Percentiles rank a stretch among this genome's conserved stretches.
Conservation (phyloP, 2,888 invertebrate genomes). For the Hecatera dysodea region DNA sequence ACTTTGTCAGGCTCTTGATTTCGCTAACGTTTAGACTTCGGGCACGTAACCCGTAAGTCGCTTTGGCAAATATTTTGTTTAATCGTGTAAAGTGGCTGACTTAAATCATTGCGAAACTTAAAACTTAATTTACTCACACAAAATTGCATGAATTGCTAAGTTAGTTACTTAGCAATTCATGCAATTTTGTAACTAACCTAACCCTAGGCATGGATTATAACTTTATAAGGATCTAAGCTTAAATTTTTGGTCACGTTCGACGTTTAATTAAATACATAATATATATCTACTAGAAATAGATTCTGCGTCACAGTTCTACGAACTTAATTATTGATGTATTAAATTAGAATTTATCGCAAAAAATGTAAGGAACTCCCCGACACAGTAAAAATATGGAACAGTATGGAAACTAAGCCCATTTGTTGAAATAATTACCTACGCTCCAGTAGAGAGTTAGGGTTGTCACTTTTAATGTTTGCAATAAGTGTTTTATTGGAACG, state of each 20-base stretch:
- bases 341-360: conserved; percentile 12
- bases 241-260: conserved; percentile 1
- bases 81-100: neutral
- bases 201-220: neutral
- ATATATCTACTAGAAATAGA: conserved; percentile 1
- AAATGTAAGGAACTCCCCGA: conserved; percentile 61
- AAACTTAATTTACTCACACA: neutral
- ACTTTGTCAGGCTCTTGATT: neutral
- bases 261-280: neutral
- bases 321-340: conserved; percentile 20
- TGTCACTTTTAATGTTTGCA: no score
- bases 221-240: no score
- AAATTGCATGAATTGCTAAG: neutral
- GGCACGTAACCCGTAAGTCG: no score
- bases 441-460: no score
- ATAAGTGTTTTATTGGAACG: no score
- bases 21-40: no score
- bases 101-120: neutral
- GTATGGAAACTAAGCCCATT: no score
- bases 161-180: neutral
- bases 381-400: no score
- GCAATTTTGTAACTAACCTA: no score
- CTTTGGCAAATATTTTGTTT: no score
- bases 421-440: no score
- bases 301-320: conserved; percentile 29